These are phyloP conservation scores for Phylloscopus trochilus DNA, from an alignment of 2,113 vertebrate species.

Conservation along the genomic window DNA sequence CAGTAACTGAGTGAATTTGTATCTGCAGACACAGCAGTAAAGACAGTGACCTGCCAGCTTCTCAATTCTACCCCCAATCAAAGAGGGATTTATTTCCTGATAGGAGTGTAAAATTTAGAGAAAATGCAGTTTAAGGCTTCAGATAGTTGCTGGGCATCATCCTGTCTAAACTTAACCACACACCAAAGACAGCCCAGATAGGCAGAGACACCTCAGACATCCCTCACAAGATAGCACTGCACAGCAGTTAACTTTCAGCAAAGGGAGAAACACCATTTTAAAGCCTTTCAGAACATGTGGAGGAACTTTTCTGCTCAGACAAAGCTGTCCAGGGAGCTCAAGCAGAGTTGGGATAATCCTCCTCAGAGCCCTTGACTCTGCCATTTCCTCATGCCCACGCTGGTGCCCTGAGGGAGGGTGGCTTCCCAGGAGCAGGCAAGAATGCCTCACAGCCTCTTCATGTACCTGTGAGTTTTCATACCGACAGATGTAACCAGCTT, in stretches of 20 bases:
- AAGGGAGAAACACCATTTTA: not conserved
- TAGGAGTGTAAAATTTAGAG: conserved; percentile 28
- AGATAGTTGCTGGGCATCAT: not conserved
- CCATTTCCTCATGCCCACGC: not conserved
- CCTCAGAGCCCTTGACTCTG: not conserved
- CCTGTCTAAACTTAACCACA: not conserved
- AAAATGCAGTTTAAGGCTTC: conserved; percentile 45
- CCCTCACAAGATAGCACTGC: accelerated
- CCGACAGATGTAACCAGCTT: not conserved
- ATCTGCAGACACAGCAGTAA: conserved; percentile 10
- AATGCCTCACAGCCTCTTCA: not conserved
- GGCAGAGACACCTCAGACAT: not conserved
- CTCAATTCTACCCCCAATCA: conserved; percentile 50
- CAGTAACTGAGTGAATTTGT: conserved; percentile 26
- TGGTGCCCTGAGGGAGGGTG: not conserved
- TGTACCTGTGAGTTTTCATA: not conserved
- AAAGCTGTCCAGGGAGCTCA: not conserved
- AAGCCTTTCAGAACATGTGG: not conserved
- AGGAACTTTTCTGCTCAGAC: not conserved
- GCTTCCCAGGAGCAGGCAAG: not conserved
- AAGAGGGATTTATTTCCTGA: conserved; percentile 53
- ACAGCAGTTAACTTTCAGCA: not conserved
- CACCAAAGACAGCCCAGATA: not conserved
- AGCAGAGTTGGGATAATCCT: not conserved
- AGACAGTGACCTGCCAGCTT: conserved; percentile 39